Base-by-base conservation (phyloP, 1,140 invertebrate genomes). In the Brachionus paranguensis region DNA sequence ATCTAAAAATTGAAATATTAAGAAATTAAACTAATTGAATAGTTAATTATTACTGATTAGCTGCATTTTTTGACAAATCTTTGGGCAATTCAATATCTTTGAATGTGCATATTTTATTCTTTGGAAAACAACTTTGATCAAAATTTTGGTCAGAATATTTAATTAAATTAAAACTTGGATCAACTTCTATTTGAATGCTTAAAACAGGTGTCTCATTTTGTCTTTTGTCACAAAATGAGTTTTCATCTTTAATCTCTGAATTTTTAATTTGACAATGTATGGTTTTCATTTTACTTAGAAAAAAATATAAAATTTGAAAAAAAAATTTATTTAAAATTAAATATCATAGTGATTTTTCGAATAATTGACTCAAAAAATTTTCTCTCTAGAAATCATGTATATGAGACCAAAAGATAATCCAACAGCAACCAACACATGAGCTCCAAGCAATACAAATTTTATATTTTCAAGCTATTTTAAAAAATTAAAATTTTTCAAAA, bases 341-440 rank as follows among this genome's bases (percentile, higher is more conserved):
- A 29, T 68, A 29, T 68, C 29, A 33, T 68, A 8, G 29, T 33
- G 5, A 68, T 68, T 72, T 72, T 43, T 17, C 10, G 41, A 41
- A 20, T 1, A 50, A 76, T n/a, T 50, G 6, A 37, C 6, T 76
- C 17, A 76, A 76, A 76, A 76, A 50, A 76, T 76, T 76, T 50
- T 76, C n/a, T 47, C 41, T 50, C 11, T 76, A n/a, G 72, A 41
- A 76, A 76, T 76, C 45, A 50, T 76, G n/a, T 76, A 76, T 29
- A 76, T 76, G 14, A 76, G 45, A 50, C 72, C 72, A 76, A 76
- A 47, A 50, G 72, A 33, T 27, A 76, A 33, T 50, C 72, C 72
- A 76, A 76, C 50, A 12, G 72, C 7, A 29, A 76, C 45, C 43
- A 76, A 53, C 8, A 47, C 7, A 76, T 76, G 72, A 76, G 24